Evolutionary conservation across 2,797 vertebrate genomes (phyloP).

Genomic region (Poeciliopsis paucimaculata): DNA sequence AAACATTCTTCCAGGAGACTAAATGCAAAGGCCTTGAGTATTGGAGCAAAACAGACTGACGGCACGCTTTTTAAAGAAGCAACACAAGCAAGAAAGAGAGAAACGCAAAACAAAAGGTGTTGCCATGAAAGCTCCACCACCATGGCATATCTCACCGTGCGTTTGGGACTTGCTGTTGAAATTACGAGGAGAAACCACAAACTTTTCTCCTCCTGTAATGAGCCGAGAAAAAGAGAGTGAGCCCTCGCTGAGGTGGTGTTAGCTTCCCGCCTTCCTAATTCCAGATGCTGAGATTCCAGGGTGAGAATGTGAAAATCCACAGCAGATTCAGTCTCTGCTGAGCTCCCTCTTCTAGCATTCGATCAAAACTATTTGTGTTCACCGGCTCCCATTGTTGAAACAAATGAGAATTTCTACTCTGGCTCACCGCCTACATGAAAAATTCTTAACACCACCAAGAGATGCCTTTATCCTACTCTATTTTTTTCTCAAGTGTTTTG

Average conservation of each 20-base stretch:
- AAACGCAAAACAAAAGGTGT: conserved; percentile 64
- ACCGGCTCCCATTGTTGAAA: conserved; percentile 59
- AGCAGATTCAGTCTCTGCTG: conserved; percentile 65
- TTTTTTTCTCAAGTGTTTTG: conserved; percentile 44
- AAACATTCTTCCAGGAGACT: conserved; percentile 38
- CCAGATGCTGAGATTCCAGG: conserved; percentile 68
- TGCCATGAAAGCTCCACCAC: conserved; percentile 42
- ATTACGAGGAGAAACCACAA: conserved; percentile 56
- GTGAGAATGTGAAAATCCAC: conserved; percentile 63
- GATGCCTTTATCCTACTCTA: conserved; percentile 38
- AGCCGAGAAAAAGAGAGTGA: conserved; percentile 50
- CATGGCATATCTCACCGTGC: conserved; percentile 47
- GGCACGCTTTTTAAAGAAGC: conserved; percentile 59
- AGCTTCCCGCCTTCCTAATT: conserved; percentile 36
- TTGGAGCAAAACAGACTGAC: conserved; percentile 55
- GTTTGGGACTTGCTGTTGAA: conserved; percentile 59
- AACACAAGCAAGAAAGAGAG: conserved; percentile 39
- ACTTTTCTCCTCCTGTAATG: conserved; percentile 68
- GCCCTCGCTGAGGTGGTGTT: conserved; percentile 43
- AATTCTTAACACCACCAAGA: conserved; percentile 38
- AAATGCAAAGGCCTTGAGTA: conserved; percentile 53
- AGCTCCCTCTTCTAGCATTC: conserved; percentile 54
- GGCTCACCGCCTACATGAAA: conserved; percentile 13
- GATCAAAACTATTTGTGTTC: conserved; percentile 63
- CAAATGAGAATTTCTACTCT: conserved; percentile 56